phyloP scores from a whole-genome alignment of 2,888 invertebrate genomes.

The Netelia melanura region DNA sequence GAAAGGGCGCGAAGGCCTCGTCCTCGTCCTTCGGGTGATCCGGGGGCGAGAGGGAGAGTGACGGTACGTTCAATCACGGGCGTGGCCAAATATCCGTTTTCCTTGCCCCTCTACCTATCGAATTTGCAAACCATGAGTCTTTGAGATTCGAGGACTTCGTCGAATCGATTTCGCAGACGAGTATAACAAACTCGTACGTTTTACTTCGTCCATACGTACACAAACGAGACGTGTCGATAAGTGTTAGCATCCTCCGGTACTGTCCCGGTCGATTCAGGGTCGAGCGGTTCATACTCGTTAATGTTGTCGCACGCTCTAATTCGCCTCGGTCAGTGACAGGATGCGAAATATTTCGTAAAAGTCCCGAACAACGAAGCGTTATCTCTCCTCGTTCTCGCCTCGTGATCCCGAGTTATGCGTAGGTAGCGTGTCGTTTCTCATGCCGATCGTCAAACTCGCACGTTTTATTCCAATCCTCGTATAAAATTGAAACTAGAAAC shows the following conservation, averaged over 20 bases:
- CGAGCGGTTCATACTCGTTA: conserved; percentile 41
- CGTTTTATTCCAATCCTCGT: background rate
- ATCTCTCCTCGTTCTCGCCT: conserved; percentile 56
- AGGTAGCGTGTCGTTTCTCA: conserved; percentile 23
- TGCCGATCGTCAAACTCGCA: conserved; percentile 17
- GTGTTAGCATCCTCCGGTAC: too few relatives aligned
- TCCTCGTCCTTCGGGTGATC: conserved; percentile 61
- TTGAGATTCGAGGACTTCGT: background rate
- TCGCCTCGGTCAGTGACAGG: conserved; percentile 67
- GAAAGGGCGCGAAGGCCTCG: conserved; percentile 68
- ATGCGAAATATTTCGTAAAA: conserved; percentile 74
- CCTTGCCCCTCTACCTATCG: too few relatives aligned
- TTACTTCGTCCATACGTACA: background rate
- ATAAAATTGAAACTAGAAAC: too few relatives aligned
- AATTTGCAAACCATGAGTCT: background rate
- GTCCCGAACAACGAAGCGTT: conserved; percentile 57
- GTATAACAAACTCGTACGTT: background rate
- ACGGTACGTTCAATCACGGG: conserved; percentile 11
- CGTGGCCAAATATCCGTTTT: conserved; percentile 50
- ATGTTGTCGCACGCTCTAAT: conserved; percentile 73
- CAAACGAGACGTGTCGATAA: too few relatives aligned
- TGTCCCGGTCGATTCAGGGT: conserved; percentile 66
- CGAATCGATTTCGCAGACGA: background rate
- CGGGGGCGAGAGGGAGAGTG: conserved; percentile 22
- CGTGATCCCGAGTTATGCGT: conserved; percentile 56